Percentiles rank a stretch among this genome's conserved stretches.
phyloP scores from a whole-genome alignment of 1,140 invertebrate genomes.

The Anastrepha obliqua region DNA sequence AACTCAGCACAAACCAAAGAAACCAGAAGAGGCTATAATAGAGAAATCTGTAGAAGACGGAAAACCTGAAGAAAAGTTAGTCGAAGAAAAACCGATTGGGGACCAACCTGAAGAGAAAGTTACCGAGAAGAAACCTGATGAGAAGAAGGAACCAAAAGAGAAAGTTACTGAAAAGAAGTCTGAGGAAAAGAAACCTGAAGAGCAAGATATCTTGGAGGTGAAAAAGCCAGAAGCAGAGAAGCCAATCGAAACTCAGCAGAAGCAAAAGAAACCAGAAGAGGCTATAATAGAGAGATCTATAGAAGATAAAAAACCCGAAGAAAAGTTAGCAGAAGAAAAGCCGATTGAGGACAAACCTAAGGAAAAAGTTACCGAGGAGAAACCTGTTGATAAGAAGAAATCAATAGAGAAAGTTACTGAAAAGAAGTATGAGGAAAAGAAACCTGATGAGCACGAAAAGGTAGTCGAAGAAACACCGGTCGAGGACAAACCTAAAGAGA shows the following conservation, averaged over 20 bases:
- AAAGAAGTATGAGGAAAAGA: conserved; percentile 1
- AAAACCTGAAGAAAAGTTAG: background rate
- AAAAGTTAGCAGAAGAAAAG: background rate
- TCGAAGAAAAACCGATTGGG: background rate
- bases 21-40: background rate
- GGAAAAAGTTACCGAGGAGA: background rate
- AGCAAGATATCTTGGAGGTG: background rate
- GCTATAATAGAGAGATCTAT: no score
- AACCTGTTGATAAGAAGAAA: background rate
- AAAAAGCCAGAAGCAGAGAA: background rate
- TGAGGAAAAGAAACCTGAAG: conserved; percentile 18
- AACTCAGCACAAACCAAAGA: background rate
- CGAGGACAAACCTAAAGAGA: background rate
- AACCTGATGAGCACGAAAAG: background rate
- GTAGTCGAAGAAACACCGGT: background rate
- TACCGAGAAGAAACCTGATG: background rate
- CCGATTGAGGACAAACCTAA: background rate
- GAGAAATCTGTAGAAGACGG: background rate
- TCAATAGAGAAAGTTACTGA: conserved; percentile 31
- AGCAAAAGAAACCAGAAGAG: background rate
- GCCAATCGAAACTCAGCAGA: background rate
- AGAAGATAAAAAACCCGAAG: no score
- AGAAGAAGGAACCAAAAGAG: background rate
- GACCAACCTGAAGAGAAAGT: background rate
- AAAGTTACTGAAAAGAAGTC: background rate